phyloP scores from a whole-genome alignment of 1,140 invertebrate genomes.

The Apis cerana region DNA sequence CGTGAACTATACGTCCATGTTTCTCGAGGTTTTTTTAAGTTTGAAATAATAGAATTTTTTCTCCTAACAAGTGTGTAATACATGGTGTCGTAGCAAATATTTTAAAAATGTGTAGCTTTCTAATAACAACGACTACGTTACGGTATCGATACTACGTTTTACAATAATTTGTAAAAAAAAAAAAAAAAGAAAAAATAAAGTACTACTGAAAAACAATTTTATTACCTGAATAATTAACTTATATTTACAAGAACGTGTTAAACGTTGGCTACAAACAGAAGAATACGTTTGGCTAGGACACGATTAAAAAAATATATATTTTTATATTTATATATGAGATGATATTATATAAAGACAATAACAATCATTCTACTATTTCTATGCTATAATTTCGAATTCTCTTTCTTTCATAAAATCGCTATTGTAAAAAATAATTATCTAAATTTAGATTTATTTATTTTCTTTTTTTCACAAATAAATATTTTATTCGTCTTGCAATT shows the following conservation, averaged over 20 bases:
- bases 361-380: neutral
- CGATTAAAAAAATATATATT: neutral
- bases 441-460: neutral
- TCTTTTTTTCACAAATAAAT: neutral
- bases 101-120: neutral
- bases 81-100: too few relatives aligned
- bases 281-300: constrained; percentile 32
- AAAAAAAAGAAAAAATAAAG: neutral
- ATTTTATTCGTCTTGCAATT: too few relatives aligned
- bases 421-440: neutral
- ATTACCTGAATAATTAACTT: constrained; percentile 48
- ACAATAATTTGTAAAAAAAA: neutral
- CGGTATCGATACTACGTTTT: neutral
- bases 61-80: too few relatives aligned
- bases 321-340: neutral
- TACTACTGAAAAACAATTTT: neutral
- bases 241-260: constrained; percentile 48
- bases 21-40: too few relatives aligned
- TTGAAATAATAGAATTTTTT: too few relatives aligned
- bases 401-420: too few relatives aligned
- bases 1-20: too few relatives aligned
- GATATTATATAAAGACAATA: neutral
- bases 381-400: too few relatives aligned
- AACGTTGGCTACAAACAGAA: constrained; percentile 55
- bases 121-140: too few relatives aligned